Evolutionary conservation across 1,140 invertebrate genomes (phyloP).

Genomic region (Drosophila sulfurigaster): DNA sequence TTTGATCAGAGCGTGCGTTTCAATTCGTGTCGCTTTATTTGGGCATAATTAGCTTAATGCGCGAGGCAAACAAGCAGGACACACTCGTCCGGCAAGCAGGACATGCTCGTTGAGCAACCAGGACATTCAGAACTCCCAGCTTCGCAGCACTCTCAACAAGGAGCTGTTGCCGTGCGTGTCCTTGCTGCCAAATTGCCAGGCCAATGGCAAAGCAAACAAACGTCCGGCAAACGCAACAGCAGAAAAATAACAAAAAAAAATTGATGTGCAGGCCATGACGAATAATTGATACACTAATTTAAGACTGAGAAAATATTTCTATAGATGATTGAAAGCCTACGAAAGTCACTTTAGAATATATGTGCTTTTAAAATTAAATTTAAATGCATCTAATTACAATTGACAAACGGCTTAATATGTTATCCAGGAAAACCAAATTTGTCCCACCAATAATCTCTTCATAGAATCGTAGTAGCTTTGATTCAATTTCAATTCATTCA

Average conservation of each 20-base stretch:
- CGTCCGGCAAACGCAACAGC: conserved; percentile 36
- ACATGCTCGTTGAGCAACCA: no score
- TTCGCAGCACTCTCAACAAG: conserved; percentile 22
- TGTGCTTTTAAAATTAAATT: no score
- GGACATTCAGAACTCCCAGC: neutral
- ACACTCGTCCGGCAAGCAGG: neutral
- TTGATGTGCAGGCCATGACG: neutral
- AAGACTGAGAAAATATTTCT: neutral
- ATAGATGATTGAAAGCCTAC: neutral
- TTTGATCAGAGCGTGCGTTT: conserved; percentile 66
- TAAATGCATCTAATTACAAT: no score
- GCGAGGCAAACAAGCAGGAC: conserved; percentile 71
- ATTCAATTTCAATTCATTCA: no score
- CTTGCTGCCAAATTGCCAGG: conserved; percentile 65
- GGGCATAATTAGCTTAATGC: conserved; percentile 83
- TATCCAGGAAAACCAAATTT: no score
- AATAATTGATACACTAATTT: neutral
- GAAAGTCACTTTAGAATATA: no score
- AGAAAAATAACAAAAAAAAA: conserved; percentile 42
- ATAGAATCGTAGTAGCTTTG: no score
- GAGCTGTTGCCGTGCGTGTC: conserved; percentile 52
- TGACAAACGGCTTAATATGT: no score
- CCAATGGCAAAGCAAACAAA: conserved; percentile 69
- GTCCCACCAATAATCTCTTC: no score
- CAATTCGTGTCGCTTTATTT: conserved; percentile 78